These are phyloP conservation scores for Aricia artaxerxes DNA, from an alignment of 2,888 invertebrate genomes.

Conservation along the genomic window DNA sequence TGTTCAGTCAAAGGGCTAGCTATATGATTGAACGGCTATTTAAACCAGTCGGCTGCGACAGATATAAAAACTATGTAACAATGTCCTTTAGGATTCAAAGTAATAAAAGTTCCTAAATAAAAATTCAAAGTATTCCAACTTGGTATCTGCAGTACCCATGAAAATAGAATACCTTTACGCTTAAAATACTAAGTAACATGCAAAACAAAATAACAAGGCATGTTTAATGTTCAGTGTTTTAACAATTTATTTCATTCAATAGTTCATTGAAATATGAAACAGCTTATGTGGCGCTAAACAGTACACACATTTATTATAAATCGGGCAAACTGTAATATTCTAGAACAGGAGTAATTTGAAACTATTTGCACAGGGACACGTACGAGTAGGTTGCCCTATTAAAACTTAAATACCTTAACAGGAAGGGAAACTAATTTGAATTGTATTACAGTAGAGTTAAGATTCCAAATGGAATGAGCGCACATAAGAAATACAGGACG, in stretches of 20 bases:
- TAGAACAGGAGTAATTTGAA: constrained; percentile 40
- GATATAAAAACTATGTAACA: too few species aligned
- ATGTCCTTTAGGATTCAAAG: too few species aligned
- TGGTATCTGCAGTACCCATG: too few species aligned
- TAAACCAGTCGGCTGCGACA: too few species aligned
- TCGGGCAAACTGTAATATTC: constrained; percentile 22
- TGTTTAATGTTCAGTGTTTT: too few species aligned
- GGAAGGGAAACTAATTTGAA: neutral
- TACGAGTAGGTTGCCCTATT: constrained; percentile 44
- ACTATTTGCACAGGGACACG: constrained; percentile 40
- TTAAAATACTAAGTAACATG: too few species aligned
- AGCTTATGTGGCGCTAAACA: constrained; percentile 12
- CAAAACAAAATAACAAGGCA: too few species aligned
- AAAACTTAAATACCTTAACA: constrained; percentile 42
- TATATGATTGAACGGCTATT: too few species aligned
- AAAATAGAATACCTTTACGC: too few species aligned
- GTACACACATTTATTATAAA: neutral
- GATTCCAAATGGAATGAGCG: neutral
- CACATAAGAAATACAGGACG: constrained; percentile 23
- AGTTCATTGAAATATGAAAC: neutral
- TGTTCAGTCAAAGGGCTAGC: too few species aligned
- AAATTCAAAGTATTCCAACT: too few species aligned
- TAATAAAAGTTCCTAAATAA: too few species aligned
- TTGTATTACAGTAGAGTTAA: neutral
- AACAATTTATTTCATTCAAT: neutral